Percentiles rank a stretch among this genome's conserved stretches.
These are phyloP conservation scores for Gymnodraco acuticeps DNA, from an alignment of 2,797 vertebrate genomes.

Conservation along the genomic window DNA sequence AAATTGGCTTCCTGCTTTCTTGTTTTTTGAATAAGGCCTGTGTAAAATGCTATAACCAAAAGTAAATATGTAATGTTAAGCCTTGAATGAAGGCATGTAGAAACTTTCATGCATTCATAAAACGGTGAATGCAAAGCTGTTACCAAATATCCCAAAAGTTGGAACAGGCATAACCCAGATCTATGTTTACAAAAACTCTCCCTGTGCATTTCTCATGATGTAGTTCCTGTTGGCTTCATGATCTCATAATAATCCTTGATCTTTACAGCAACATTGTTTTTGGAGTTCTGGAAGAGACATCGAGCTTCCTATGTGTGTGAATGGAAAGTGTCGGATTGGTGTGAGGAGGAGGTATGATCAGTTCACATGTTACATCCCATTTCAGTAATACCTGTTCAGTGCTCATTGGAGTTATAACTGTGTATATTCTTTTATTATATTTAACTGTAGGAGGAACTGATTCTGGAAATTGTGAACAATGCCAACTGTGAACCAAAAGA, in stretches of 20 bases:
- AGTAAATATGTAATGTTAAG: neutral
- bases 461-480: conserved; percentile 88
- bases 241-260: conserved; percentile 20
- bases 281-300: conserved; percentile 95
- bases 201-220: neutral
- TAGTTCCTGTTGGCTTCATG: neutral
- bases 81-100: neutral
- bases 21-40: neutral
- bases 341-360: conserved; percentile 91
- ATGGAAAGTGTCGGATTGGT: conserved; percentile 94
- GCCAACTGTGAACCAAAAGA: conserved; percentile 65
- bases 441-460: conserved; percentile 90
- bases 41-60: neutral
- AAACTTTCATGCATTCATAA: neutral
- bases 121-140: conserved; percentile 6
- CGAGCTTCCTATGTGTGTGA: conserved; percentile 85
- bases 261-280: conserved; percentile 91
- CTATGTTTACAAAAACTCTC: neutral
- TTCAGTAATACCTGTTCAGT: neutral
- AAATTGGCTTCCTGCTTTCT: neutral
- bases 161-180: neutral
- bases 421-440: conserved; percentile 1
- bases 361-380: neutral
- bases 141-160: neutral
- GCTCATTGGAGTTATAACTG: neutral